phyloP scores from a whole-genome alignment of 2,113 vertebrate genomes.

The Cinclus cinclus region DNA sequence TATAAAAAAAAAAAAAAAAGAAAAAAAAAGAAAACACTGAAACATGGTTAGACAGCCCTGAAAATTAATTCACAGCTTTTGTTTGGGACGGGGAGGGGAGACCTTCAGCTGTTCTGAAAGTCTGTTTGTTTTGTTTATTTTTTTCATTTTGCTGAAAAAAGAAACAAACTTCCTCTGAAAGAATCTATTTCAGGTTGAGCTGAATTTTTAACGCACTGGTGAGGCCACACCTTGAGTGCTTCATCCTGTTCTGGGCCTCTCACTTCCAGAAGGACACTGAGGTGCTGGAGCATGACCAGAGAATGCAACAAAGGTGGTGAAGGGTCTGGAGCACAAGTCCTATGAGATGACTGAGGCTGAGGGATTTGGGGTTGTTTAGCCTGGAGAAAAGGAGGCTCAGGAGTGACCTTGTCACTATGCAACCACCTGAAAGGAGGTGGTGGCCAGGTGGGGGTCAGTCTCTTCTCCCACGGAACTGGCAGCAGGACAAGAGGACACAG shows the following conservation, averaged over 20 bases:
- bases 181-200: background rate
- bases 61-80: background rate
- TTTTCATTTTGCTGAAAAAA: background rate
- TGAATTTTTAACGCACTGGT: background rate
- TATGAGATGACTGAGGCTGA: background rate
- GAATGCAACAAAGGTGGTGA: background rate
- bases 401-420: background rate
- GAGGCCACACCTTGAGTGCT: background rate
- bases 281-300: background rate
- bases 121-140: background rate
- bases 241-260: background rate
- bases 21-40: background rate
- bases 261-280: background rate
- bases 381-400: background rate
- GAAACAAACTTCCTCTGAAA: background rate
- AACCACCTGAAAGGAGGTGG: background rate
- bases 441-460: background rate
- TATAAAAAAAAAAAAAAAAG: background rate
- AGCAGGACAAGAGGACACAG: background rate
- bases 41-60: background rate
- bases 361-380: background rate
- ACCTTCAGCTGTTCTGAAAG: background rate
- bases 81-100: background rate
- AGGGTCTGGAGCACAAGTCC: background rate
- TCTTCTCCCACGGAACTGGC: background rate